Evolutionary conservation across 2,113 vertebrate genomes (phyloP).

Genomic region (Anguilla japonica): DNA sequence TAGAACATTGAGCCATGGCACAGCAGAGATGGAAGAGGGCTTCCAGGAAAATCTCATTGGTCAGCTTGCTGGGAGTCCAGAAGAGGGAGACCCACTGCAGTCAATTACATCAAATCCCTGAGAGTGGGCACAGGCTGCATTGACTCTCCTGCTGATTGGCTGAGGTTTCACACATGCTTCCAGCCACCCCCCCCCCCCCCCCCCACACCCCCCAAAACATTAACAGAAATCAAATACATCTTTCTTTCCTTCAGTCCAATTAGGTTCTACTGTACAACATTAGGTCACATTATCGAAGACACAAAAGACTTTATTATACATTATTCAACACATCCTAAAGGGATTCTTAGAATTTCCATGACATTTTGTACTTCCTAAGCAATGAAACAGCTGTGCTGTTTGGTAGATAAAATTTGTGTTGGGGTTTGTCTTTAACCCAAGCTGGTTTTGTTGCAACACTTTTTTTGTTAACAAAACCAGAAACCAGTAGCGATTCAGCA

Average conservation of each 20-base stretch:
- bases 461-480: neutral
- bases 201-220: neutral
- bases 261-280: neutral
- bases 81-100: neutral
- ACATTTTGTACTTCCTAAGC: no score
- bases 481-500: neutral
- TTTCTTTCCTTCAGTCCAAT: neutral
- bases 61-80: neutral
- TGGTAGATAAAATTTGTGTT: neutral
- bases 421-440: neutral
- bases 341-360: no score
- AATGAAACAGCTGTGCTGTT: no score
- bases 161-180: neutral
- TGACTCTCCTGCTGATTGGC: neutral
- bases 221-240: neutral
- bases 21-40: neutral
- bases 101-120: neutral
- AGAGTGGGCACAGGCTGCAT: neutral
- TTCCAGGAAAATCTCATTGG: neutral
- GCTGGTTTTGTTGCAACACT: neutral
- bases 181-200: neutral
- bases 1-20: neutral
- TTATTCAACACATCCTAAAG: no score
- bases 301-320: no score
- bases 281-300: neutral